Percentiles rank a stretch among this genome's conserved stretches.
phyloP scores from a whole-genome alignment of 2,113 vertebrate species.

The Garra rufa region DNA sequence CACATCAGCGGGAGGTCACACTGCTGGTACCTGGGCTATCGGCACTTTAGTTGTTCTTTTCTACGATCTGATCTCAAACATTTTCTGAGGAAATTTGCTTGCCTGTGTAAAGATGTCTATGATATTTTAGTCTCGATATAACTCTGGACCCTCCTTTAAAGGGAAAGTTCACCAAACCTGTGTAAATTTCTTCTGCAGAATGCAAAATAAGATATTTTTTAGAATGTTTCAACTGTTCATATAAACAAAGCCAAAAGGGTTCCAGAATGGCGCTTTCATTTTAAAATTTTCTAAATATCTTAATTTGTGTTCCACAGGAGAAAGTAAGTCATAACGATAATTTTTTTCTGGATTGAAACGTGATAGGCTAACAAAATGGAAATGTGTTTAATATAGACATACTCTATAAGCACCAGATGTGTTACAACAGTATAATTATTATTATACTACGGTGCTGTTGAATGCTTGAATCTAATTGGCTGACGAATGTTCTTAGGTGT shows the following conservation, averaged over 20 bases:
- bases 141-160: background rate
- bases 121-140: background rate
- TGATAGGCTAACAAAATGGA: background rate
- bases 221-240: background rate
- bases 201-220: background rate
- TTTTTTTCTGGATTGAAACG: background rate
- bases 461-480: no score
- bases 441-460: background rate
- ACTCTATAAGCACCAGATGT: background rate
- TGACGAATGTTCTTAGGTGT: no score
- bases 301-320: background rate
- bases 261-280: background rate
- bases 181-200: background rate
- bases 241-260: background rate
- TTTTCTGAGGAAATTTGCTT: background rate
- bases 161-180: background rate
- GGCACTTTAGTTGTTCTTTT: background rate
- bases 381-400: conserved; percentile 8
- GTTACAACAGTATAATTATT: background rate
- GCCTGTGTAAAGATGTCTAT: background rate
- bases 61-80: background rate
- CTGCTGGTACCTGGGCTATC: background rate
- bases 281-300: background rate
- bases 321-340: background rate
- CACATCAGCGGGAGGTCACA: conserved; percentile 1